Base-by-base conservation (phyloP, 1,140 invertebrate species). In the Hermetia illucens region DNA sequence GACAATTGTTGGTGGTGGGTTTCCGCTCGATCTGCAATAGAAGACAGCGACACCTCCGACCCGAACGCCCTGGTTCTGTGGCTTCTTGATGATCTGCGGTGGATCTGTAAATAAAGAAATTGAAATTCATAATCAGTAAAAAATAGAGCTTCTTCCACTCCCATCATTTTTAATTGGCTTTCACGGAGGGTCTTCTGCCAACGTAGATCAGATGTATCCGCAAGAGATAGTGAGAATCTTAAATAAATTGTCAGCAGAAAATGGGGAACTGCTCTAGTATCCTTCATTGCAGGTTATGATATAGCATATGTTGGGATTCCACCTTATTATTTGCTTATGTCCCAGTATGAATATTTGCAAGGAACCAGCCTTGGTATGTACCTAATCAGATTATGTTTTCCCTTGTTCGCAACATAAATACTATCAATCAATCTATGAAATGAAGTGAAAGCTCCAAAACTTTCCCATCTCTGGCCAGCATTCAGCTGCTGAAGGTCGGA, bases 41-140 rank as follows among this genome's bases (percentile, higher is more conserved):
- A 97, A 95, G 27, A 83, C 85, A 2, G 91, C 91, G 38, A 89
- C 84, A n/a, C 82, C 82, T 38, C 86, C 87, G 36, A 79, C 82
- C 40, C 80, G 77, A 21, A 95, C 92, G 50, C 80, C 79, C 52
- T 89, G 83, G 56, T 89, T 85, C 42, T 77, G 71, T 8, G 89
- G 89, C 51, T 76, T 76, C 51, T 80, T 79, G 48, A 83, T 77
- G 54, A 94, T 88, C 68, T 87, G 80, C 42, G 88, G 87, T 34
- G 88, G 88, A 77, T 89, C 89, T 93, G 75, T 44, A 59, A 60
- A 65, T 62, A 65, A 44, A 22, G 34, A 32, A 3, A 27, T 24
- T 55, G 42, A 53, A 34, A 6, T 19, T 19, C 21, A 41, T 21
- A 30, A n/a, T 12, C 16, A 18, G 18, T 16, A 12, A 10, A 5